Base-by-base conservation (phyloP, 1,140 invertebrate genomes). In the Zaprionus gabonicus region DNA sequence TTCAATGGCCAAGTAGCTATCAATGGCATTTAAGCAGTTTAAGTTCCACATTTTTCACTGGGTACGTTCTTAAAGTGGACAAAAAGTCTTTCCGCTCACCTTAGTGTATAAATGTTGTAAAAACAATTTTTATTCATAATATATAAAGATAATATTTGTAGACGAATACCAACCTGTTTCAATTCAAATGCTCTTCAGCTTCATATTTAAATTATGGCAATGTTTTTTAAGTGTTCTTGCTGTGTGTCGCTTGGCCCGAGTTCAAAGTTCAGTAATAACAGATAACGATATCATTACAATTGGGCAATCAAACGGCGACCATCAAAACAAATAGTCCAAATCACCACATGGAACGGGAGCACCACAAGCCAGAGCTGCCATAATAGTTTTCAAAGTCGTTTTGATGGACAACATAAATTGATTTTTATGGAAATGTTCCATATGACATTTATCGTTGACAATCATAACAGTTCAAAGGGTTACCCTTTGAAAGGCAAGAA, bases 241-340 rank as follows among this genome's bases (percentile, higher is more conserved):
- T 46, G n/a, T 63, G 41, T 64, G 74, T 31, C 38, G 49, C 31
- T 87, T 87, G 83, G 83, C 83, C 66, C 49, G 15, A 34, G 36
- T 64, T 84, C 75, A 28, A 71, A 71, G 57, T 78, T 66, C 76
- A 73, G 64, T 17, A 62, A 80, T 51, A 64, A 56, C 41, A n/a
- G n/a, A 56, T 44, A 66, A 71, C 73, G 53, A 62, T 80, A 86
- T 86, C 82, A 87, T 86, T 87, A 87, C 82, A 86, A 86, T 79
- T 85, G 68, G 75, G 62, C 79, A 56, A 60, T 51, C 56, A 53
- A 57, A 56, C 58, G 69, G 55, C 41, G 51, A 71, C 49, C 68
- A 73, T 51, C 66, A 64, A 49, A 68, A 46, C 36, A 64, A 70
- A 75, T 31, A 27, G 31, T 27, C 55, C 60, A 46, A 44, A 67